These are phyloP conservation scores for Gonioctena quinquepunctata DNA, from an alignment of 1,140 invertebrate species.

Conservation along the genomic window DNA sequence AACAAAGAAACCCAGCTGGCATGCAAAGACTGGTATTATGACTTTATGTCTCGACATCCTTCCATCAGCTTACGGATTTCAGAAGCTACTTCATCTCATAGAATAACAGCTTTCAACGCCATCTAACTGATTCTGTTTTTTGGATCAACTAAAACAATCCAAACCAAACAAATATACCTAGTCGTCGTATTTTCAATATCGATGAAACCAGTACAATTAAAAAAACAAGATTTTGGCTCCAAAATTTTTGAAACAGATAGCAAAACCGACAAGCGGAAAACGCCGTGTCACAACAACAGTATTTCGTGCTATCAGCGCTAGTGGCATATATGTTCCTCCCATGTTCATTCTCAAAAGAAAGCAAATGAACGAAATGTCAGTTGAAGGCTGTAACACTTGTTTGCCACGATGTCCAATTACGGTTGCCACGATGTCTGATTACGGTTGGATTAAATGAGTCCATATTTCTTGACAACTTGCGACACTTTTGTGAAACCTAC, in stretches of 20 bases:
- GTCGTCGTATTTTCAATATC: constrained; percentile 9
- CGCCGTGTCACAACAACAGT: neutral
- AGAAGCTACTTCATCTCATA: neutral
- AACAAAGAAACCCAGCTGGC: constrained; percentile 35
- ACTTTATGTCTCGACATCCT: constrained; percentile 46
- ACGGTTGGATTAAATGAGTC: neutral
- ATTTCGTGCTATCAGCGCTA: neutral
- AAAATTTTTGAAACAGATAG: constrained; percentile 12
- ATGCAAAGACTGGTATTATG: constrained; percentile 47
- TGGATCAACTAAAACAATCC: too few species aligned
- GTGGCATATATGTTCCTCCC: neutral
- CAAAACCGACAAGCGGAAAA: neutral
- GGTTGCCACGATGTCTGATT: neutral
- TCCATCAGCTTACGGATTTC: constrained; percentile 34
- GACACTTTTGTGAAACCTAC: neutral
- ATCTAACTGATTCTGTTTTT: constrained; percentile 15
- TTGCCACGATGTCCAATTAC: too few species aligned
- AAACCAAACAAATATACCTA: neutral
- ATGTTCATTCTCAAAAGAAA: neutral
- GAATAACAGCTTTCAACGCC: constrained; percentile 32
- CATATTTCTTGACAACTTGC: neutral
- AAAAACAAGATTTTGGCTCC: constrained; percentile 8
- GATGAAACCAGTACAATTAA: constrained; percentile 18
- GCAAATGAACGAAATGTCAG: neutral
- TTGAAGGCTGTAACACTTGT: neutral